phyloP scores from a whole-genome alignment of 1,140 invertebrate species.

The Pachyrhynchus sulphureomaculatus region DNA sequence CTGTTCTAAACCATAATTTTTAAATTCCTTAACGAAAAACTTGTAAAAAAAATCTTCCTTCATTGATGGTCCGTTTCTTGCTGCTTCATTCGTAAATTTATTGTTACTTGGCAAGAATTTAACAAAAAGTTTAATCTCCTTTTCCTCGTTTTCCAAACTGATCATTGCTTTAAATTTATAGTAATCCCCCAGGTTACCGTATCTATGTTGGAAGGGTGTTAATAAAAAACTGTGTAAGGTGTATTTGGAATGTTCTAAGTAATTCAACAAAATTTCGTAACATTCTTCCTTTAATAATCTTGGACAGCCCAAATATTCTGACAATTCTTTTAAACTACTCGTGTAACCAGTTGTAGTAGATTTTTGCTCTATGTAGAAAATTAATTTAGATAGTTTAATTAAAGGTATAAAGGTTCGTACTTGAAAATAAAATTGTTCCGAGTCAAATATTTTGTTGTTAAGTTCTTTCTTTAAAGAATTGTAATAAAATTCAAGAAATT shows the following conservation, averaged over 20 bases:
- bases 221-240: not conserved
- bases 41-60: constrained; percentile 39
- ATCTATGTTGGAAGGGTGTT: not conserved
- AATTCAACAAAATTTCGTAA: not conserved
- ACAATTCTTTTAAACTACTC: too few species aligned
- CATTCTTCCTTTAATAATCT: not conserved
- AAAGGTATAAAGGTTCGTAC: too few species aligned
- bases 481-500: too few species aligned
- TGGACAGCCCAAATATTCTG: not conserved
- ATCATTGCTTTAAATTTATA: not conserved
- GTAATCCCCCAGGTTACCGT: constrained; percentile 4
- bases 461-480: too few species aligned
- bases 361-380: too few species aligned
- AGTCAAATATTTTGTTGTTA: too few species aligned
- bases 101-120: not conserved
- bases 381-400: too few species aligned
- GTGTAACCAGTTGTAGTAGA: too few species aligned
- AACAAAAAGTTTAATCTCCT: not conserved
- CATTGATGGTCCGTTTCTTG: constrained; percentile 4
- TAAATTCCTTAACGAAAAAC: constrained; percentile 20
- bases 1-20: constrained; percentile 35
- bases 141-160: not conserved
- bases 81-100: not conserved
- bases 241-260: not conserved
- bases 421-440: too few species aligned